These are phyloP conservation scores for Sinocyclocheilus anophthalmus DNA, from an alignment of 2,113 vertebrate species.

Conservation along the genomic window DNA sequence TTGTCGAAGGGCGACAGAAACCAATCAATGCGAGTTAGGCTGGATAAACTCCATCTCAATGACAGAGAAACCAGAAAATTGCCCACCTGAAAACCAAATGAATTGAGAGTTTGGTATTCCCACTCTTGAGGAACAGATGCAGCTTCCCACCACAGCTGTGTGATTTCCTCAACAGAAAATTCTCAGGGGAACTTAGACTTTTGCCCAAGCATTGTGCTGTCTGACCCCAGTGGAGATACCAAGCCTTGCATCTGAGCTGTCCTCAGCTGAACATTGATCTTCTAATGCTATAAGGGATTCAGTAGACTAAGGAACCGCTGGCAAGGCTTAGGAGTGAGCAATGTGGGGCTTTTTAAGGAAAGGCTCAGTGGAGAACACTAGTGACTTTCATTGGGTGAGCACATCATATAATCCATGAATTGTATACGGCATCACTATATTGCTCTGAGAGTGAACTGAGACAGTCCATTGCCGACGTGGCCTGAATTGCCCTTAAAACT, in stretches of 20 bases:
- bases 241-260: constrained; percentile 12
- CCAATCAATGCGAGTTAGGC: background rate
- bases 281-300: constrained; percentile 55
- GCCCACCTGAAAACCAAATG: background rate
- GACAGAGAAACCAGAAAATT: too few species aligned
- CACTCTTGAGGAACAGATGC: background rate
- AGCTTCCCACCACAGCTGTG: background rate
- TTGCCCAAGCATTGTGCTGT: background rate
- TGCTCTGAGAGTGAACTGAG: background rate
- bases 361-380: constrained; percentile 20
- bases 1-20: constrained; percentile 64
- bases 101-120: background rate
- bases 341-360: constrained; percentile 48
- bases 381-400: background rate
- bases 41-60: background rate
- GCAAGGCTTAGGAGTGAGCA: constrained; percentile 40
- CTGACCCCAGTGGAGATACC: background rate
- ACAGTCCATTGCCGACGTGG: background rate
- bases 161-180: background rate
- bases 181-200: background rate
- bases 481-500: constrained; percentile 6
- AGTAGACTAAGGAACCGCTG: constrained; percentile 22
- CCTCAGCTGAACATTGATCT: constrained; percentile 50
- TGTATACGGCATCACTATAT: constrained; percentile 7
- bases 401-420: background rate